Evolutionary conservation across 2,113 vertebrate species (phyloP).

Genomic region (Oxyura jamaicensis): DNA sequence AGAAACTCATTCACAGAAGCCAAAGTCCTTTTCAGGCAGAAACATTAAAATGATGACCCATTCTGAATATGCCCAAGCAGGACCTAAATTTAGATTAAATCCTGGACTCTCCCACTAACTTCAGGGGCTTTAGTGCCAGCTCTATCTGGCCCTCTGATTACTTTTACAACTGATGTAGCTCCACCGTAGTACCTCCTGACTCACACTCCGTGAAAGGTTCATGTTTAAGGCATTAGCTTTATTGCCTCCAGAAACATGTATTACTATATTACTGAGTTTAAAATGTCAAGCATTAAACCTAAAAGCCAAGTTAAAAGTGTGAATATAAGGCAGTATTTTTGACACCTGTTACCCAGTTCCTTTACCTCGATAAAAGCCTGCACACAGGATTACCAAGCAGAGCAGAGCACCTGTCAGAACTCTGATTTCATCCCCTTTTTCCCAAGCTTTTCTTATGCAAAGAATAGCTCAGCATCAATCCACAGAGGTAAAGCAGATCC

Average conservation of each 20-base stretch:
- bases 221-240: background rate
- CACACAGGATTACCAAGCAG: background rate
- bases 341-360: background rate
- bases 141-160: background rate
- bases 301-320: background rate
- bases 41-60: background rate
- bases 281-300: background rate
- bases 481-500: background rate
- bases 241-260: background rate
- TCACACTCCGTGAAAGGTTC: background rate
- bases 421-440: background rate
- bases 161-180: background rate
- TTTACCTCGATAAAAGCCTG: background rate
- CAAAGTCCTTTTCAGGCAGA: background rate
- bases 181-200: background rate
- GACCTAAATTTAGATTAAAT: background rate
- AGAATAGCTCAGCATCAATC: background rate
- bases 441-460: background rate
- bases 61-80: background rate
- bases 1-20: background rate
- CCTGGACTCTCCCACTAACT: background rate
- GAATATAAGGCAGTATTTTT: background rate
- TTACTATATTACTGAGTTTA: background rate
- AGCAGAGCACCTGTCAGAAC: background rate
- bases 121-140: background rate